Conservation (phyloP, 2,888 invertebrate genomes). For the Philhelius pedissequus region DNA sequence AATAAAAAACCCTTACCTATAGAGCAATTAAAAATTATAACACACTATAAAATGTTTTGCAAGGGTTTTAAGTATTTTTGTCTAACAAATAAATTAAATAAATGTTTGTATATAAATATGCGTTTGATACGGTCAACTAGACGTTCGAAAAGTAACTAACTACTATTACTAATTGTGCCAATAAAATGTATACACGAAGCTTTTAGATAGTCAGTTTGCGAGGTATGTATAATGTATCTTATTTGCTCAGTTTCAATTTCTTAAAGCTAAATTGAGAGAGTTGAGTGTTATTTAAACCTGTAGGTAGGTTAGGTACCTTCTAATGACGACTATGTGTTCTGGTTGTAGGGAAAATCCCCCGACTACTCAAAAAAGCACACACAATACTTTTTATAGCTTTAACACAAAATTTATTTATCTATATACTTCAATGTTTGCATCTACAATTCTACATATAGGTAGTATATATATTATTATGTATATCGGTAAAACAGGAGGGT, state of each 20-base stretch:
- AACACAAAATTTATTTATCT: neutral
- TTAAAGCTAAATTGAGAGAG: constrained; percentile 18
- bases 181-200: constrained; percentile 49
- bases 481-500: neutral
- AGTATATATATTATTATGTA: neutral
- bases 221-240: constrained; percentile 65
- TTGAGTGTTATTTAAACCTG: constrained; percentile 46
- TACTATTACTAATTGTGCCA: constrained; percentile 56
- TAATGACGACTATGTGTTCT: neutral
- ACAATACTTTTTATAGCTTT: constrained; percentile 5
- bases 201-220: constrained; percentile 54
- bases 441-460: neutral
- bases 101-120: neutral
- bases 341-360: constrained; percentile 26
- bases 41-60: neutral
- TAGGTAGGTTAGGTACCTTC: neutral
- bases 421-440: no score
- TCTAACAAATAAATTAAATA: neutral
- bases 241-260: constrained; percentile 28
- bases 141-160: constrained; percentile 59
- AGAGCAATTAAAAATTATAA: neutral
- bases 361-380: constrained; percentile 8
- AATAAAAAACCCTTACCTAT: neutral
- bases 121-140: constrained; percentile 16
- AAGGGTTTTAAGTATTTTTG: neutral